Percentiles rank a stretch among this genome's conserved stretches.
phyloP scores from a whole-genome alignment of 2,113 vertebrate species.

The Sylvia atricapilla region DNA sequence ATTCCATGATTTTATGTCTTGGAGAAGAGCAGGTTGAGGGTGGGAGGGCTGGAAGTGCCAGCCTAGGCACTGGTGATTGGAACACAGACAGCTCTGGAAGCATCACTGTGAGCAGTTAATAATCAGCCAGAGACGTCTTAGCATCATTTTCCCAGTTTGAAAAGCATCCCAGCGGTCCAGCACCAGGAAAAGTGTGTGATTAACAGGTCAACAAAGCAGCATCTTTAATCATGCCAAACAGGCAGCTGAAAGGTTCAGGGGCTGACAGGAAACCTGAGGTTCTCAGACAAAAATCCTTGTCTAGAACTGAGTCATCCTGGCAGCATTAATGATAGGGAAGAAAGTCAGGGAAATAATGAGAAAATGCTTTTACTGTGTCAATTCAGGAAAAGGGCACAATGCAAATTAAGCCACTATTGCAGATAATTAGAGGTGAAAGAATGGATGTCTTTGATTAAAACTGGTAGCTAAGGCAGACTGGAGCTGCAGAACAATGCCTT shows the following conservation, averaged over 20 bases:
- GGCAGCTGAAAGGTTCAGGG: not conserved
- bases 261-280: not conserved
- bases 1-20: not conserved
- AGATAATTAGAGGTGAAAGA: not conserved
- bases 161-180: not conserved
- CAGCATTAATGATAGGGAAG: not conserved
- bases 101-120: not conserved
- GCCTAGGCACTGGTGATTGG: not conserved
- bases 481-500: not conserved
- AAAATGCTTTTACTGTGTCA: not conserved
- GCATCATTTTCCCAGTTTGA: not conserved
- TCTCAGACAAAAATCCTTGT: slow-evolving; percentile 5
- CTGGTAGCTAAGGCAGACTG: not conserved
- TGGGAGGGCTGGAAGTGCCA: not conserved
- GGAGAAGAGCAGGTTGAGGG: not conserved
- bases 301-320: not conserved
- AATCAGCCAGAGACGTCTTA: not conserved
- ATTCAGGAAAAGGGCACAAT: slow-evolving; percentile 1
- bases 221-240: not conserved
- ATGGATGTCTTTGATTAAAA: not conserved
- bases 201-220: not conserved
- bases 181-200: not conserved
- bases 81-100: not conserved
- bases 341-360: not conserved
- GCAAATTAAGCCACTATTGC: not conserved